Evolutionary conservation across 2,797 vertebrate species (phyloP).

Genomic region (Halcyon leucocephala): DNA sequence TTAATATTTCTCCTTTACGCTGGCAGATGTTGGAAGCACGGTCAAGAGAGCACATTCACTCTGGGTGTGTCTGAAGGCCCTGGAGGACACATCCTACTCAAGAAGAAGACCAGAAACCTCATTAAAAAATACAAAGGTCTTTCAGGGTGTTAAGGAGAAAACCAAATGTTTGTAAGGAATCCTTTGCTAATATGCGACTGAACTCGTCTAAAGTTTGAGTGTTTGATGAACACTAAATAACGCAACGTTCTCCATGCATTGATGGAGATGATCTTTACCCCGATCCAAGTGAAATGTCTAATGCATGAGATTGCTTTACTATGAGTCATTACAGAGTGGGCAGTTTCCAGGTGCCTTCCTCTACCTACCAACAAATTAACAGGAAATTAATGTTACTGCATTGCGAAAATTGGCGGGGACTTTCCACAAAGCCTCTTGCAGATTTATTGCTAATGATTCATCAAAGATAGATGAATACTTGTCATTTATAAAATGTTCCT

Average conservation of each 20-base stretch:
- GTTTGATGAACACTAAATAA: neutral
- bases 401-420: neutral
- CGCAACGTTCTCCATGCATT: fast-evolving
- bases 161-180: neutral
- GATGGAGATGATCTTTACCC: neutral
- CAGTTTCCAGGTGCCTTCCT: neutral
- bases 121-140: neutral
- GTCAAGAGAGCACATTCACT: neutral
- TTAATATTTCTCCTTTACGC: neutral
- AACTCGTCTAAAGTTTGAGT: neutral
- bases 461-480: neutral
- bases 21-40: neutral
- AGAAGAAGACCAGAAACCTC: neutral
- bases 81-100: neutral
- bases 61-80: neutral
- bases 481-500: neutral
- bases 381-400: neutral
- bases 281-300: neutral
- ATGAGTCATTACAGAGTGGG: neutral
- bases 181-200: neutral
- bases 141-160: neutral
- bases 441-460: neutral
- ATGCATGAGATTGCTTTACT: fast-evolving
- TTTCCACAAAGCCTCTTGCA: neutral
- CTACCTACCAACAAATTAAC: neutral